These are phyloP conservation scores for Ciconia stormi DNA, from an alignment of 2,113 vertebrate species.

Conservation along the genomic window DNA sequence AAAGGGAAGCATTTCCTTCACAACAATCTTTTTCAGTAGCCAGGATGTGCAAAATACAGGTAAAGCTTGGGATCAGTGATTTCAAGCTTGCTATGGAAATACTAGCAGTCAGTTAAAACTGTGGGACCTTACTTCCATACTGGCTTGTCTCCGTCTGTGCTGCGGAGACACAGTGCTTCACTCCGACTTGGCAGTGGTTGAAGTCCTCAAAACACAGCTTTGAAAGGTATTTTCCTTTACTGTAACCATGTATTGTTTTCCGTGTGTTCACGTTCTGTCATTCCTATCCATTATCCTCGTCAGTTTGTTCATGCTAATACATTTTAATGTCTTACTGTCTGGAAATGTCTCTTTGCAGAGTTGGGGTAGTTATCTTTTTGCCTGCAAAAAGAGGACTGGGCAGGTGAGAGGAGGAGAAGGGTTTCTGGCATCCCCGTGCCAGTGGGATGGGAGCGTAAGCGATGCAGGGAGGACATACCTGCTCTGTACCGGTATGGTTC, in stretches of 20 bases:
- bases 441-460: neutral
- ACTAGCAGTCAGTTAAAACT: neutral
- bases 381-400: neutral
- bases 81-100: neutral
- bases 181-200: conserved; percentile 4
- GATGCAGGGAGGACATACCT: neutral
- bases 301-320: neutral
- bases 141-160: neutral
- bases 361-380: neutral
- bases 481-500: rapidly evolving
- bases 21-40: neutral
- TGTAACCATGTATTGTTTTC: conserved; percentile 14
- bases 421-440: neutral
- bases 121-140: neutral
- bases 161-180: neutral
- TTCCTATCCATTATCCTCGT: neutral
- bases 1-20: neutral
- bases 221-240: conserved; percentile 10
- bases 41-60: neutral
- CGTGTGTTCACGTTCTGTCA: neutral
- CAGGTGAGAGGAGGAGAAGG: neutral
- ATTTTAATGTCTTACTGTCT: neutral
- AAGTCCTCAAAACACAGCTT: neutral
- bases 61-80: neutral
- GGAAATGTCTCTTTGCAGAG: neutral